A percentile compares a stretch with the other conserved stretches of the same genome.
phyloP scores from a whole-genome alignment of 2,888 invertebrate genomes.

The Hipparchia semele region DNA sequence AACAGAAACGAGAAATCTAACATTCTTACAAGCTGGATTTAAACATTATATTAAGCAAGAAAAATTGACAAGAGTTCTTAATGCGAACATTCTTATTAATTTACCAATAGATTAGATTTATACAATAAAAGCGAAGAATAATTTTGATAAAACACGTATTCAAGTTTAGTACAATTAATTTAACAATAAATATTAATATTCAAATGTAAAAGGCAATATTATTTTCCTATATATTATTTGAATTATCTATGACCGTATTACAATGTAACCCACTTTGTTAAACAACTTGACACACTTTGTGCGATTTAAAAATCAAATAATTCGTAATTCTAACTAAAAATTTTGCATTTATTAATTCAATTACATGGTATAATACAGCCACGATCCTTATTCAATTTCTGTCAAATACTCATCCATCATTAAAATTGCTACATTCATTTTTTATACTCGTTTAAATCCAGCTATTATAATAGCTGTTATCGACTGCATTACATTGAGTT shows the following conservation, averaged over 20 bases:
- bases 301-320: neutral
- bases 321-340: neutral
- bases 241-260: conserved; percentile 20
- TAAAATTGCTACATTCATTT: neutral
- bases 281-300: conserved; percentile 16
- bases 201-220: conserved; percentile 64
- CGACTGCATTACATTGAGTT: conserved; percentile 27
- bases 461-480: conserved; percentile 46
- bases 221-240: conserved; percentile 17
- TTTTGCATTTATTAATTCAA: neutral
- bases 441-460: conserved; percentile 61
- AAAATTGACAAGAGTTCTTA: conserved; percentile 63
- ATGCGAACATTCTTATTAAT: conserved; percentile 52
- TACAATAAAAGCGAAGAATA: conserved; percentile 41
- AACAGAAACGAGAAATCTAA: conserved; percentile 52
- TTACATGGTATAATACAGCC: conserved; percentile 19
- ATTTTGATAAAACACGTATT: conserved; percentile 43
- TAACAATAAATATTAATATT: conserved; percentile 51
- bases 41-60: conserved; percentile 57
- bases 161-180: conserved; percentile 50
- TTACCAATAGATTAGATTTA: conserved; percentile 47
- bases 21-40: conserved; percentile 71
- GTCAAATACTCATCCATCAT: neutral
- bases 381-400: neutral
- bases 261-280: conserved; percentile 4